Evolutionary conservation across 1,140 invertebrate genomes (phyloP).

Genomic region (Lordiphosa clarofinis): DNA sequence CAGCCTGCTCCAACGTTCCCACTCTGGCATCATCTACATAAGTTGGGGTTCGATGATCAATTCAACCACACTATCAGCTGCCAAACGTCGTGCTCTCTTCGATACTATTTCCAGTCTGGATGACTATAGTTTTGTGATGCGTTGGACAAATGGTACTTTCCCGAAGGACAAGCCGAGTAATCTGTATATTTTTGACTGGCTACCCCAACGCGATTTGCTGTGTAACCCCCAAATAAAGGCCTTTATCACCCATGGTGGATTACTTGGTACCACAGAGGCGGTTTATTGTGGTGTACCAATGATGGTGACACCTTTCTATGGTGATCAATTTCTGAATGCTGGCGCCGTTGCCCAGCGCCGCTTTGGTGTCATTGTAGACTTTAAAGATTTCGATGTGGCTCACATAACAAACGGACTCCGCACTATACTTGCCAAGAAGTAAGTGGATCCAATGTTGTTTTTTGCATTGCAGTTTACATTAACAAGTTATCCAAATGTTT

Average conservation of each 20-base stretch:
- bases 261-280: constrained; percentile 87
- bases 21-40: constrained; percentile 67
- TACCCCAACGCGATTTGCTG: constrained; percentile 85
- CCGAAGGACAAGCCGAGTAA: constrained; percentile 82
- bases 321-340: constrained; percentile 84
- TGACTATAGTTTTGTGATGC: constrained; percentile 83
- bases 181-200: constrained; percentile 83
- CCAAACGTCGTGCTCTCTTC: constrained; percentile 82
- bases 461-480: background rate
- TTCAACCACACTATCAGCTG: constrained; percentile 82
- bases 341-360: constrained; percentile 82
- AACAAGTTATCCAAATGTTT: constrained; percentile 16
- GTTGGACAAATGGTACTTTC: constrained; percentile 83
- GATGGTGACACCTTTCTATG: constrained; percentile 86
- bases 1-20: constrained; percentile 67
- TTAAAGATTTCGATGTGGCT: constrained; percentile 81
- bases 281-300: constrained; percentile 87
- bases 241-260: constrained; percentile 87
- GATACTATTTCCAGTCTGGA: constrained; percentile 81
- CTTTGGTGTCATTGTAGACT: constrained; percentile 82
- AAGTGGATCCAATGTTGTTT: background rate
- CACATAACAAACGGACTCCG: constrained; percentile 80
- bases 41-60: constrained; percentile 81
- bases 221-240: constrained; percentile 85
- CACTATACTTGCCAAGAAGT: constrained; percentile 68